A percentile compares a stretch with the other conserved stretches of the same genome.
Conservation (phyloP, 92 coral and sea anemone species). For the Zoanthus sociatus region DNA sequence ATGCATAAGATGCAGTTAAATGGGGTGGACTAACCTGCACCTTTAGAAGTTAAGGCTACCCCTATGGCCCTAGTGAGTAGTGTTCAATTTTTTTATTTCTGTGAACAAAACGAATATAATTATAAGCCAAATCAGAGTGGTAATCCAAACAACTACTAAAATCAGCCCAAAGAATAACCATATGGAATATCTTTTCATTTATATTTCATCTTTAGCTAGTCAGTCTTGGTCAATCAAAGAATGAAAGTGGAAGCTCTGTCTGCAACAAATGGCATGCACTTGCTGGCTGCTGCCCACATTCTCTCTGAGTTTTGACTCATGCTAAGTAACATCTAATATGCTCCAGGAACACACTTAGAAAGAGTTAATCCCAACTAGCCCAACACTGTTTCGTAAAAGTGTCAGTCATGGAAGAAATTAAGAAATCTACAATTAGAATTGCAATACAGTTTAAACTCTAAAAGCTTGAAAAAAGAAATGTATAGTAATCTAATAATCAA, state of each 20-base stretch:
- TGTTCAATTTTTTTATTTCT: not conserved
- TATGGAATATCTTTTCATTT: not conserved
- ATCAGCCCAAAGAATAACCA: not conserved
- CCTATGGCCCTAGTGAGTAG: not conserved
- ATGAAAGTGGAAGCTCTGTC: not conserved
- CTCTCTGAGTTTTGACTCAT: too few species aligned
- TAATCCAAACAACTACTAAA: not conserved
- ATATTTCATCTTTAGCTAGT: not conserved
- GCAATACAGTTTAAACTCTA: too few species aligned
- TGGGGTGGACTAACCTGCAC: not conserved
- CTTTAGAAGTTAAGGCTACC: not conserved
- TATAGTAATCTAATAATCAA: too few species aligned
- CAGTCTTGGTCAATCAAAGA: not conserved
- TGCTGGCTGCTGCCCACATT: too few species aligned
- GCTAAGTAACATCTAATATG: too few species aligned
- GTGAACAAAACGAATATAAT: not conserved
- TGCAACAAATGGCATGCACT: not conserved
- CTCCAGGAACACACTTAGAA: too few species aligned
- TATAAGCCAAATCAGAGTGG: not conserved
- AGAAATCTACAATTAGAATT: too few species aligned
- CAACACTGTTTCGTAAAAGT: too few species aligned
- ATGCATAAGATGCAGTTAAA: too few species aligned
- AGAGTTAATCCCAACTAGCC: too few species aligned
- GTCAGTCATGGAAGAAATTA: too few species aligned
- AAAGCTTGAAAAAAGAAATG: too few species aligned